Percentiles rank a stretch among this genome's conserved stretches.
phyloP scores from a whole-genome alignment of 2,797 vertebrate genomes.

The Acanthiza pusilla region DNA sequence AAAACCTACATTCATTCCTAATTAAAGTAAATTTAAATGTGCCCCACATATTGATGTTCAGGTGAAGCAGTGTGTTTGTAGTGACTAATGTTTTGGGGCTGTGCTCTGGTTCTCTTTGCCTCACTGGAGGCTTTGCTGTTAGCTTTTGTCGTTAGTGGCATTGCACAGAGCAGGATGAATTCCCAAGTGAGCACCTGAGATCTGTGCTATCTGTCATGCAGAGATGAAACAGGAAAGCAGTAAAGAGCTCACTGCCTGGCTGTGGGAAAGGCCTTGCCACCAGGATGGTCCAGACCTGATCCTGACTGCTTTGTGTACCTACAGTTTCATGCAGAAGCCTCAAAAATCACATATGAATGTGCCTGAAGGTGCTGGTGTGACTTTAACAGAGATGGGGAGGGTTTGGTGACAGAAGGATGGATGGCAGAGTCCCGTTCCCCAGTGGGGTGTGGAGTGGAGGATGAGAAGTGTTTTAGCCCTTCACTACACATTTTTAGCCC shows the following conservation, averaged over 20 bases:
- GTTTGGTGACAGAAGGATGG: neutral
- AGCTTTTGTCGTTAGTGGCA: neutral
- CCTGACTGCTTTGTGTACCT: neutral
- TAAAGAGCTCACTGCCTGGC: neutral
- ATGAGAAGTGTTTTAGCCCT: neutral
- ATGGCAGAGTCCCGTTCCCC: neutral
- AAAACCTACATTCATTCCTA: neutral
- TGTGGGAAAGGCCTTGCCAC: neutral
- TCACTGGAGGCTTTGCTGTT: neutral
- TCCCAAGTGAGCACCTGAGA: neutral
- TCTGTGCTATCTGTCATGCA: neutral
- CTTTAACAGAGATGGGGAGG: neutral
- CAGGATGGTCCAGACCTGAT: neutral
- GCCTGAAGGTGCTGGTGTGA: neutral
- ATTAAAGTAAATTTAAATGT: neutral
- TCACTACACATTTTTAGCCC: fast-evolving
- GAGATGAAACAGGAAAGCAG: neutral
- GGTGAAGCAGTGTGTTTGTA: fast-evolving
- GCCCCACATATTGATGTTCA: neutral
- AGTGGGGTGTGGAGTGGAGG: neutral
- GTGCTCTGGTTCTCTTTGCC: neutral
- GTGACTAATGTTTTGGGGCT: neutral
- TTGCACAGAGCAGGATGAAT: neutral
- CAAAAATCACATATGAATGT: fast-evolving
- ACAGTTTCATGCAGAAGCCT: neutral